Evolutionary conservation across 2,113 vertebrate genomes (phyloP).

Genomic region (Budorcas taxicolor): DNA sequence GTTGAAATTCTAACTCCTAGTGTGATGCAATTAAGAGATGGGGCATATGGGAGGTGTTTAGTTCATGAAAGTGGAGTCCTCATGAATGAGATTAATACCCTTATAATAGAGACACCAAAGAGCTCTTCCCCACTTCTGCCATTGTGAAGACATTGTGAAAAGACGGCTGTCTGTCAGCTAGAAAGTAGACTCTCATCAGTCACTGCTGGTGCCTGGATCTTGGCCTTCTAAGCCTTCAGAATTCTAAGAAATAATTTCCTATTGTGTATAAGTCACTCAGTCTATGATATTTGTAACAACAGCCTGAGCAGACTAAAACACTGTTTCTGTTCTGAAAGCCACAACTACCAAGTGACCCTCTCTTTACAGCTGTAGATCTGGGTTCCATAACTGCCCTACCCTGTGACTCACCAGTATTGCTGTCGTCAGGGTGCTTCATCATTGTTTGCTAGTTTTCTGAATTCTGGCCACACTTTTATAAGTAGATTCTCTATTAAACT

Average conservation of each 20-base stretch:
- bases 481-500: not conserved
- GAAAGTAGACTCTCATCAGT: not conserved
- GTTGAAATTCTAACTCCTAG: not conserved
- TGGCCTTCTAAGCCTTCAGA: not conserved
- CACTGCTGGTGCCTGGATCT: not conserved
- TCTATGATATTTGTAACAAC: not conserved
- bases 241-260: not conserved
- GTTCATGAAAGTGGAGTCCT: not conserved
- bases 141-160: not conserved
- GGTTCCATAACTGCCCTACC: not conserved
- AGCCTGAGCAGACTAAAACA: not conserved
- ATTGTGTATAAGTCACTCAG: not conserved
- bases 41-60: not conserved
- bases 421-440: not conserved
- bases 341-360: not conserved
- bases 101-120: not conserved
- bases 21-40: not conserved
- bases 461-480: not conserved
- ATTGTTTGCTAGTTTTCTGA: not conserved
- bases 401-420: not conserved
- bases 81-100: not conserved
- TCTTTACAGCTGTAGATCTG: not conserved
- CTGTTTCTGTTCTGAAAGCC: not conserved
- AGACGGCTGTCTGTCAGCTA: not conserved
- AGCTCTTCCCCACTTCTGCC: not conserved